phyloP scores from a whole-genome alignment of 1,140 invertebrate species.

The Parapsyche elsis region DNA sequence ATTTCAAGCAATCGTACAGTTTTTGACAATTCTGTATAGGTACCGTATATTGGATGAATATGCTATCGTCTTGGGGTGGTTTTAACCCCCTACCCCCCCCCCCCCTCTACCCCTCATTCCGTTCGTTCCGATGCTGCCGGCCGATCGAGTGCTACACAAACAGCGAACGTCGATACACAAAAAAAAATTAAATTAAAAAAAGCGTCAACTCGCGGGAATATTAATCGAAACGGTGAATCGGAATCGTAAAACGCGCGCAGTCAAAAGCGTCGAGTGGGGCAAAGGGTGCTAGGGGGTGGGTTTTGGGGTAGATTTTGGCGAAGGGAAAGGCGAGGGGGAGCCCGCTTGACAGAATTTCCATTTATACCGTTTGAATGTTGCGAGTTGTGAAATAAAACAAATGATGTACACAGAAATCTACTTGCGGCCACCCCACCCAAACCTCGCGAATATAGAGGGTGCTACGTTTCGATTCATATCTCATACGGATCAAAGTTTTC shows the following conservation, averaged over 20 bases:
- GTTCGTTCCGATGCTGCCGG: background rate
- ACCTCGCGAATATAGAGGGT: background rate
- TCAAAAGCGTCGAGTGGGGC: slow-evolving; percentile 44
- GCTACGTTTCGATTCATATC: background rate
- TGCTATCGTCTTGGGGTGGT: too few species aligned
- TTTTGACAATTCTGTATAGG: too few species aligned
- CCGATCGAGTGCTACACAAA: slow-evolving; percentile 53
- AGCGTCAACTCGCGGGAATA: slow-evolving; percentile 54
- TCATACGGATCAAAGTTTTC: background rate
- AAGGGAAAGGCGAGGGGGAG: background rate
- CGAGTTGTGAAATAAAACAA: slow-evolving; percentile 61
- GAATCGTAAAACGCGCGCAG: slow-evolving; percentile 54
- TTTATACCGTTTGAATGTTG: slow-evolving; percentile 57
- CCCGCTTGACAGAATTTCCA: slow-evolving; percentile 56
- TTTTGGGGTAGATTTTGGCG: background rate
- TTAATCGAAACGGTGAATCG: slow-evolving; percentile 56
- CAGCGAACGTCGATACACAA: slow-evolving; percentile 20
- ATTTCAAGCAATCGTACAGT: too few species aligned
- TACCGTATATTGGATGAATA: too few species aligned
- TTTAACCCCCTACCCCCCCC: too few species aligned
- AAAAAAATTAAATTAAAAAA: slow-evolving; percentile 45
- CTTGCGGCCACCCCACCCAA: slow-evolving; percentile 59
- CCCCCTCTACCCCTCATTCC: too few species aligned
- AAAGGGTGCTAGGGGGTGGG: background rate
- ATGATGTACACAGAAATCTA: slow-evolving; percentile 68